Conservation (phyloP, 2,113 vertebrate species). For the Myrmophylax atrothorax region DNA sequence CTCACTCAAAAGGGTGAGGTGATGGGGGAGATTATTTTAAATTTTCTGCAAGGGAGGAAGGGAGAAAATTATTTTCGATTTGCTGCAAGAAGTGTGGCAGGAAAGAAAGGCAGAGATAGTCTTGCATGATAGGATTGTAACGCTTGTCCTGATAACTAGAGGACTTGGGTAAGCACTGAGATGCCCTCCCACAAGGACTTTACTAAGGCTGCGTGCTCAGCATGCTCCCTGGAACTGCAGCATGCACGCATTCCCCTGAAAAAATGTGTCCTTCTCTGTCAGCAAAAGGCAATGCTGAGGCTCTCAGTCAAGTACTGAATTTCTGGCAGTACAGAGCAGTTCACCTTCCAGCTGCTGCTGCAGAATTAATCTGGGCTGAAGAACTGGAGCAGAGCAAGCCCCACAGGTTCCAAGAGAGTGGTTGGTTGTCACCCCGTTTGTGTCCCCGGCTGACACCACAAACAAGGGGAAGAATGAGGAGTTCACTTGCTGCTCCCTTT, state of each 20-base stretch:
- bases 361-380: neutral
- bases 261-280: neutral
- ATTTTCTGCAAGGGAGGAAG: neutral
- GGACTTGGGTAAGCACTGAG: neutral
- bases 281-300: slow-evolving; percentile 12
- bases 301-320: neutral
- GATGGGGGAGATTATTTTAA: neutral
- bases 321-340: neutral
- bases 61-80: neutral
- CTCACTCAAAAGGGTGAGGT: neutral
- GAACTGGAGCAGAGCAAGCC: slow-evolving; percentile 8
- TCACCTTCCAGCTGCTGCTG: slow-evolving; percentile 34
- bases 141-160: neutral
- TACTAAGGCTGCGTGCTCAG: neutral
- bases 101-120: neutral
- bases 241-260: neutral
- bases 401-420: neutral
- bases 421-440: neutral
- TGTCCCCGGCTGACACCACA: neutral
- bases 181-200: slow-evolving; percentile 36
- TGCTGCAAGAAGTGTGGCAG: neutral
- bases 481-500: neutral
- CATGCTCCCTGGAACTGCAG: slow-evolving; percentile 30
- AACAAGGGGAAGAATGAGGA: neutral
- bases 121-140: neutral